Evolutionary conservation across 2,797 vertebrate genomes (phyloP).

Genomic region (Ispidina lecontei): DNA sequence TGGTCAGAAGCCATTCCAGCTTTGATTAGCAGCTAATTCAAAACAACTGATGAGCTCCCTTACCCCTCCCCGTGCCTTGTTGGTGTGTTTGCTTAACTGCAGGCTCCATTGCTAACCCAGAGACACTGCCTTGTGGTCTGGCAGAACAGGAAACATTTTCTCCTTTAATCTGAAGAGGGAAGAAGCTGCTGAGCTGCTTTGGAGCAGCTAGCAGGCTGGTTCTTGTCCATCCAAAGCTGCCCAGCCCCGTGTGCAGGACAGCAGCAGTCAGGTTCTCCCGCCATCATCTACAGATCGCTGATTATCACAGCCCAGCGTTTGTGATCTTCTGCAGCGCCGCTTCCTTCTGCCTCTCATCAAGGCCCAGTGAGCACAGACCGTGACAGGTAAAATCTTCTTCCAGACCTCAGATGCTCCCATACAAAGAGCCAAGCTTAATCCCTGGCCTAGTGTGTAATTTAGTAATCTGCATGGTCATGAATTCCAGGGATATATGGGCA

Average conservation of each 20-base stretch:
- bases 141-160: background rate
- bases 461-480: constrained; percentile 93
- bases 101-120: background rate
- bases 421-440: constrained; percentile 89
- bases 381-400: constrained; percentile 94
- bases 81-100: constrained; percentile 4
- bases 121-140: background rate
- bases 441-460: constrained; percentile 83
- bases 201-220: constrained; percentile 45
- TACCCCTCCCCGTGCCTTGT: background rate
- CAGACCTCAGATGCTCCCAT: constrained; percentile 81
- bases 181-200: constrained; percentile 50
- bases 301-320: constrained; percentile 76
- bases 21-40: background rate
- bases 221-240: constrained; percentile 47
- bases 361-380: constrained; percentile 84
- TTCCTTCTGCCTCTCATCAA: constrained; percentile 83
- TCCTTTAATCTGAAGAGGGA: constrained; percentile 45
- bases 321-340: constrained; percentile 76
- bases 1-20: background rate
- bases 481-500: constrained; percentile 86
- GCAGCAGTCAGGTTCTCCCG: constrained; percentile 68
- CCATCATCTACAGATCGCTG: constrained; percentile 77
- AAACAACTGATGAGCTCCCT: background rate
- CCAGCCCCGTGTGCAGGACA: constrained; percentile 30